A percentile compares a stretch with the other conserved stretches of the same genome.
These are phyloP conservation scores for Sialis fuliginosa DNA, from an alignment of 2,888 invertebrate genomes.

Conservation along the genomic window DNA sequence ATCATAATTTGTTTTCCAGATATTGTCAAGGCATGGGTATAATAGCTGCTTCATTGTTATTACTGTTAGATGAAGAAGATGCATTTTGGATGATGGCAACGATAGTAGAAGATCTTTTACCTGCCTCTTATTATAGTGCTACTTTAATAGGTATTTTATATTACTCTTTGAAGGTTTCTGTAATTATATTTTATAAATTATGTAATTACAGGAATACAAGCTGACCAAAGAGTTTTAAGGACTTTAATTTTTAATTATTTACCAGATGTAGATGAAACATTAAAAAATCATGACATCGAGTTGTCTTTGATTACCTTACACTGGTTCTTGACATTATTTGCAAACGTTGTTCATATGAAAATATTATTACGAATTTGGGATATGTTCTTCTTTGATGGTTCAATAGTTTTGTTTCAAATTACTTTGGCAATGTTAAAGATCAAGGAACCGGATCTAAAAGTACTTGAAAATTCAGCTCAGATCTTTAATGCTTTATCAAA, in stretches of 20 bases:
- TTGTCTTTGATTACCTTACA: slow-evolving; percentile 88
- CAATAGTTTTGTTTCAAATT: slow-evolving; percentile 82
- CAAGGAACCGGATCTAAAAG: slow-evolving; percentile 62
- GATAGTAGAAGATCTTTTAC: slow-evolving; percentile 94
- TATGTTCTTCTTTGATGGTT: slow-evolving; percentile 90
- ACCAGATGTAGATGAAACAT: slow-evolving; percentile 74
- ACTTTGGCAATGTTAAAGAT: slow-evolving; percentile 90
- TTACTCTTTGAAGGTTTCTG: neutral
- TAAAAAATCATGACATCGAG: slow-evolving; percentile 88
- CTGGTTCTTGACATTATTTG: slow-evolving; percentile 95
- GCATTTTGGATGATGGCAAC: slow-evolving; percentile 99
- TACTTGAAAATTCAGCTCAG: slow-evolving; percentile 88
- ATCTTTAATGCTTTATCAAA: slow-evolving; percentile 95
- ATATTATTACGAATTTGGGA: slow-evolving; percentile 92
- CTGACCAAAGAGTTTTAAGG: slow-evolving; percentile 89
- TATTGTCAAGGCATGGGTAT: slow-evolving; percentile 78
- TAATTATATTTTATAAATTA: neutral
- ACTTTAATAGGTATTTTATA: slow-evolving; percentile 51
- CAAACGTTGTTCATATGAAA: slow-evolving; percentile 92
- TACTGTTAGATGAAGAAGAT: slow-evolving; percentile 95
- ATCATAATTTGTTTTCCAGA: slow-evolving; percentile 20
- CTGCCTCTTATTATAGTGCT: slow-evolving; percentile 93
- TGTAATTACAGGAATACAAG: slow-evolving; percentile 54
- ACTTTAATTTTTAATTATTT: slow-evolving; percentile 80
- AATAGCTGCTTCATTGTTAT: slow-evolving; percentile 80